A percentile compares a stretch with the other conserved stretches of the same genome.
Evolutionary conservation across 1,140 invertebrate genomes (phyloP).

Genomic region (Lepidurus packardi): DNA sequence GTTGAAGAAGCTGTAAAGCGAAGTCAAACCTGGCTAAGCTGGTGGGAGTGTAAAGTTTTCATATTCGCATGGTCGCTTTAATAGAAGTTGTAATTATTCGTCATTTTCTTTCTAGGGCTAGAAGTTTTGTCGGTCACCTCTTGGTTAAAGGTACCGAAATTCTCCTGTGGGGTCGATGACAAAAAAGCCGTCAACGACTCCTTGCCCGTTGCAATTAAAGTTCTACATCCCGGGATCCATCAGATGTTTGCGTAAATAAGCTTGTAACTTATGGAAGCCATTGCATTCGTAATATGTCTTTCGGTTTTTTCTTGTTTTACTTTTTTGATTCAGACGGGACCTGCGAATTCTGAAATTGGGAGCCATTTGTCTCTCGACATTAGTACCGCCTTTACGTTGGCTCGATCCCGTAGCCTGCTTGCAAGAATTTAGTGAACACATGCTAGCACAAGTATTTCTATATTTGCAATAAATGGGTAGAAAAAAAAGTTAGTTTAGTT

Average conservation of each 20-base stretch:
- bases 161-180: background rate
- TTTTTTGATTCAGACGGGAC: constrained; percentile 42
- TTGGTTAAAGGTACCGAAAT: background rate
- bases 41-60: constrained; percentile 24
- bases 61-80: constrained; percentile 31
- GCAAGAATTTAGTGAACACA: constrained; percentile 48
- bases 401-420: constrained; percentile 49
- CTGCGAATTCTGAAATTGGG: constrained; percentile 46
- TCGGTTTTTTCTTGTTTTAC: background rate
- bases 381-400: constrained; percentile 47
- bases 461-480: background rate
- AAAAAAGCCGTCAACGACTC: constrained; percentile 15
- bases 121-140: background rate
- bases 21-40: constrained; percentile 26
- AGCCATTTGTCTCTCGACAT: constrained; percentile 40
- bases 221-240: constrained; percentile 48
- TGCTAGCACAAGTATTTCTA: constrained; percentile 47
- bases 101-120: background rate
- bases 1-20: constrained; percentile 25
- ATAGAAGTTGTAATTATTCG: background rate
- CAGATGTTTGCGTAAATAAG: constrained; percentile 39
- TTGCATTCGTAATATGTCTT: background rate
- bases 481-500: constrained; percentile 13
- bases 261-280: background rate
- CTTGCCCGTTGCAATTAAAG: constrained; percentile 45